These are phyloP conservation scores for Pachyramphus minor DNA, from an alignment of 2,113 vertebrate species.

Conservation along the genomic window DNA sequence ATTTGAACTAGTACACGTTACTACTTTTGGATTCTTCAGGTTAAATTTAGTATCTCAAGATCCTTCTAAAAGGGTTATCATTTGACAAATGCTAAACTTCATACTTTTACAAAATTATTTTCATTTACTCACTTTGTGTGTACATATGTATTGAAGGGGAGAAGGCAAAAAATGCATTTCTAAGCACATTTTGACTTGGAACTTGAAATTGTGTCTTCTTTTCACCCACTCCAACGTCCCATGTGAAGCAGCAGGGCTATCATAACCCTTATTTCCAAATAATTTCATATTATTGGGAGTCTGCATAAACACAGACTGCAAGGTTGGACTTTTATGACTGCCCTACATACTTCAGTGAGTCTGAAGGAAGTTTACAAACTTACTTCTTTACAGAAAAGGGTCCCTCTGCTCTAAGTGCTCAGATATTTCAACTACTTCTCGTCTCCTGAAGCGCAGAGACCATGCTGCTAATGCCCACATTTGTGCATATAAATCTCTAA, in stretches of 20 bases:
- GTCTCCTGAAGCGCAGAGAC: neutral
- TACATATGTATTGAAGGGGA: neutral
- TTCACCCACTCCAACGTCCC: neutral
- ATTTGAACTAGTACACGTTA: neutral
- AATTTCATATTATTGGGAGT: neutral
- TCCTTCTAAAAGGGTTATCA: neutral
- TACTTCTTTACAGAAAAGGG: neutral
- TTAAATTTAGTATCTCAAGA: neutral
- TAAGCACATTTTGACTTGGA: neutral
- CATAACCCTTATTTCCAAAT: neutral
- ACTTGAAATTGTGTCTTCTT: neutral
- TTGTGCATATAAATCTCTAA: conserved; percentile 42
- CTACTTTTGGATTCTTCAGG: neutral
- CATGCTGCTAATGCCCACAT: conserved; percentile 22
- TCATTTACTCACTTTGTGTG: neutral
- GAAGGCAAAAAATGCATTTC: neutral
- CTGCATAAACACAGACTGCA: neutral
- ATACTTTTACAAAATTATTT: neutral
- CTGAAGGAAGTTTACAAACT: neutral
- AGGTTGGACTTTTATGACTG: neutral
- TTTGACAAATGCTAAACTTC: neutral
- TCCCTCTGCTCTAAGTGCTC: neutral
- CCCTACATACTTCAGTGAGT: neutral
- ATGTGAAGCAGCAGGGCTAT: neutral
- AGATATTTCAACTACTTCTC: neutral